These are phyloP conservation scores for Mycalesis mineus DNA, from an alignment of 2,888 invertebrate genomes.

Conservation along the genomic window DNA sequence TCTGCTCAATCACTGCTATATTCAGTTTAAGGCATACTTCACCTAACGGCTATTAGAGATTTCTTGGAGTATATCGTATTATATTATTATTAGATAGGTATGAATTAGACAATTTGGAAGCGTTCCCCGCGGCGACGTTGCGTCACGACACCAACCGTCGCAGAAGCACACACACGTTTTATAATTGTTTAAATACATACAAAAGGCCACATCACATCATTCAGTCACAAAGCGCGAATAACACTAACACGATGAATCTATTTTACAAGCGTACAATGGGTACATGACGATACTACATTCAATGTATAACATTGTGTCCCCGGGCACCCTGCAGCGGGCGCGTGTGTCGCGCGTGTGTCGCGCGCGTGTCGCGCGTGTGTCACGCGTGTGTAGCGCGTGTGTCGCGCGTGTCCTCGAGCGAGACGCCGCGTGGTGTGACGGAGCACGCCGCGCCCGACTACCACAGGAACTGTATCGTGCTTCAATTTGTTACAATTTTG, in stretches of 20 bases:
- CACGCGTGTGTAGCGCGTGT: slow-evolving; percentile 64
- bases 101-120: slow-evolving; percentile 40
- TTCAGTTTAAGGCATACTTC: slow-evolving; percentile 58
- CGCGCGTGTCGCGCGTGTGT: slow-evolving; percentile 62
- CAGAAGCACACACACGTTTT: slow-evolving; percentile 70
- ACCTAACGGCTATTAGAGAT: slow-evolving; percentile 61
- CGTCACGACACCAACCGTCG: slow-evolving; percentile 59
- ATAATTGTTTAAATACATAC: slow-evolving; percentile 63
- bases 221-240: slow-evolving; percentile 76
- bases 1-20: slow-evolving; percentile 28
- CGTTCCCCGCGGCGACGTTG: slow-evolving; percentile 51
- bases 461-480: slow-evolving; percentile 77
- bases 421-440: slow-evolving; percentile 61
- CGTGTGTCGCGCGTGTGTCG: slow-evolving; percentile 51
- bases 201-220: slow-evolving; percentile 78
- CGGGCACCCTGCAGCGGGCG: too few relatives aligned
- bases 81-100: slow-evolving; percentile 21
- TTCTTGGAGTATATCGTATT: slow-evolving; percentile 47
- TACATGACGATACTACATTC: slow-evolving; percentile 52
- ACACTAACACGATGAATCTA: slow-evolving; percentile 52
- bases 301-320: slow-evolving; percentile 58
- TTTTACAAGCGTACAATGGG: slow-evolving; percentile 48
- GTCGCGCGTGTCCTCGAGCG: slow-evolving; percentile 49
- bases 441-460: slow-evolving; percentile 75
- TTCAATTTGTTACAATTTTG: slow-evolving; percentile 68